Percentiles rank a stretch among this genome's conserved stretches.
Conservation (phyloP, 2,888 invertebrate species). For the Agrochola circellaris region DNA sequence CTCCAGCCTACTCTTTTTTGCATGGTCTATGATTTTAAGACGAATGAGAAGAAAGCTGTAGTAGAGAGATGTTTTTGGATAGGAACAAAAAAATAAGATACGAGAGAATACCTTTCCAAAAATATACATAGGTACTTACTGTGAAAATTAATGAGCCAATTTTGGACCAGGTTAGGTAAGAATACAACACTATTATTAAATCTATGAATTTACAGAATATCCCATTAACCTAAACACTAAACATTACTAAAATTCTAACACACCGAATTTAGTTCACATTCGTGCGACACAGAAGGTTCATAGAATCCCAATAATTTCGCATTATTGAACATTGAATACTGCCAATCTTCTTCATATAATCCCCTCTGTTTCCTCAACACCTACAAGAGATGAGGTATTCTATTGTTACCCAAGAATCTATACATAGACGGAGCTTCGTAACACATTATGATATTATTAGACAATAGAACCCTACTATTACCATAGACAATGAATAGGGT, state of each 20-base stretch:
- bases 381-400: conserved; percentile 30
- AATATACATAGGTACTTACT: neutral
- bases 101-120: neutral
- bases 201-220: neutral
- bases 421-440: conserved; percentile 19
- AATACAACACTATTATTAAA: neutral
- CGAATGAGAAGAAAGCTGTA: no score
- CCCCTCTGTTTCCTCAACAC: conserved; percentile 1
- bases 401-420: conserved; percentile 40
- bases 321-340: conserved; percentile 23
- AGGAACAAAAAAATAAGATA: neutral
- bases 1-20: neutral
- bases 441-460: conserved; percentile 44
- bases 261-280: neutral
- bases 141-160: neutral
- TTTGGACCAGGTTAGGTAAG: neutral
- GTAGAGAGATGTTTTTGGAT: neutral
- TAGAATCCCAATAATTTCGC: neutral
- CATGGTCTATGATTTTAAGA: neutral
- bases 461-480: conserved; percentile 44
- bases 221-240: neutral
- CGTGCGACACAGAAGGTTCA: neutral
- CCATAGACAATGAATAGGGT: conserved; percentile 39
- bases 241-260: neutral
- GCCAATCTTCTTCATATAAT: conserved; percentile 37